These are phyloP conservation scores for Elegia similella DNA, from an alignment of 2,888 invertebrate species.

Conservation along the genomic window DNA sequence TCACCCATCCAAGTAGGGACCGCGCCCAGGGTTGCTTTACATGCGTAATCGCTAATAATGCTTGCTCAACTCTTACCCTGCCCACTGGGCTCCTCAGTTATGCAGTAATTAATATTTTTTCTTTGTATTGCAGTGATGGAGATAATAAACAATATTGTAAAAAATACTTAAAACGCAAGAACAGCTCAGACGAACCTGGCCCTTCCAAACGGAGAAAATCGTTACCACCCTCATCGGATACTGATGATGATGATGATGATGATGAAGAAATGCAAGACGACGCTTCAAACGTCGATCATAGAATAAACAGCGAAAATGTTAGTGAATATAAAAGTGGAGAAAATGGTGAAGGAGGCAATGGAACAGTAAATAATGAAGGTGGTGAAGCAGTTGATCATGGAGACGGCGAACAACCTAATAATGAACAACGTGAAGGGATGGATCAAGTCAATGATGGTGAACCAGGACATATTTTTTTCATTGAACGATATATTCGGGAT, in stretches of 20 bases:
- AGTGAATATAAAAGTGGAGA: neutral
- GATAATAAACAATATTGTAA: neutral
- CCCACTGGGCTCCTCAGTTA: no score
- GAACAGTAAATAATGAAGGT: neutral
- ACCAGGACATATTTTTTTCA: no score
- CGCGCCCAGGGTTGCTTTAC: no score
- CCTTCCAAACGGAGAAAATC: neutral
- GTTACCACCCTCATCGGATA: neutral
- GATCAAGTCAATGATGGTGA: no score
- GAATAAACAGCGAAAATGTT: neutral
- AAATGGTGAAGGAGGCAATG: neutral
- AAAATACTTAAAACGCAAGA: neutral
- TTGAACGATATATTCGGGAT: no score
- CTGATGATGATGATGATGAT: neutral
- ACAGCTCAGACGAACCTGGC: neutral
- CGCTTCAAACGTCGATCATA: conserved; percentile 3
- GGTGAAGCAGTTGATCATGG: neutral
- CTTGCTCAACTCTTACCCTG: no score
- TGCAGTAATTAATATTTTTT: no score
- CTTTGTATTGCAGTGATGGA: neutral
- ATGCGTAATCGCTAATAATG: no score
- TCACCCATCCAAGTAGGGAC: no score
- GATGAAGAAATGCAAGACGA: conserved; percentile 7
- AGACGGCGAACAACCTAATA: neutral
- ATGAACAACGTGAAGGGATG: no score